phyloP scores from a whole-genome alignment of 2,888 invertebrate genomes.

The Lycophotia porphyrea region DNA sequence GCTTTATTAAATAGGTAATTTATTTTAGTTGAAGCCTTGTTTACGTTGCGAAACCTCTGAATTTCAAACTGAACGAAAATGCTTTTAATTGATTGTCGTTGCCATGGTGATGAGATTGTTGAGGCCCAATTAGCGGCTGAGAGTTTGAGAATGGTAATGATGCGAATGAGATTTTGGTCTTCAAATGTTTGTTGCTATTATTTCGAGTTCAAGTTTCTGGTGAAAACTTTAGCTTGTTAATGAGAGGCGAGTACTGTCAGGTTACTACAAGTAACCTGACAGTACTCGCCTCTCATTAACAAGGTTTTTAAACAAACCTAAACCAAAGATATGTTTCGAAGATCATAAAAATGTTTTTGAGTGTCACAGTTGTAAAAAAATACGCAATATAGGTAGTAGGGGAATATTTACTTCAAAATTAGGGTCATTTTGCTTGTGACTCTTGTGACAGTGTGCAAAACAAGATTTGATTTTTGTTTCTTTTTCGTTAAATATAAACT shows the following conservation, averaged over 20 bases:
- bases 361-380: too few species aligned
- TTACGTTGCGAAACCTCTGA: constrained; percentile 12
- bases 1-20: constrained; percentile 36
- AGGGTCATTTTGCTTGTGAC: background rate
- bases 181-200: constrained; percentile 4
- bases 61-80: constrained; percentile 1
- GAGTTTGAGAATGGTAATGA: background rate
- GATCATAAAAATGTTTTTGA: background rate
- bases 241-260: background rate
- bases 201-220: background rate
- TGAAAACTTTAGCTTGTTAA: background rate
- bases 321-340: background rate
- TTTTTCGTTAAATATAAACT: background rate
- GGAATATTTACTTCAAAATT: background rate
- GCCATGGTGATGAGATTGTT: background rate
- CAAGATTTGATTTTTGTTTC: background rate
- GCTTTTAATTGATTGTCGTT: constrained; percentile 23
- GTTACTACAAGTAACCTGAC: too few species aligned
- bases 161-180: constrained; percentile 1
- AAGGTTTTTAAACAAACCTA: background rate
- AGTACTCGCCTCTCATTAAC: too few species aligned
- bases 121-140: constrained; percentile 30
- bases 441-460: background rate
- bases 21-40: constrained; percentile 35
- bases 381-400: too few species aligned